Percentiles rank a stretch among this genome's conserved stretches.
Conservation (phyloP, 2,113 vertebrate species). For the Speoplatyrhinus poulsoni region DNA sequence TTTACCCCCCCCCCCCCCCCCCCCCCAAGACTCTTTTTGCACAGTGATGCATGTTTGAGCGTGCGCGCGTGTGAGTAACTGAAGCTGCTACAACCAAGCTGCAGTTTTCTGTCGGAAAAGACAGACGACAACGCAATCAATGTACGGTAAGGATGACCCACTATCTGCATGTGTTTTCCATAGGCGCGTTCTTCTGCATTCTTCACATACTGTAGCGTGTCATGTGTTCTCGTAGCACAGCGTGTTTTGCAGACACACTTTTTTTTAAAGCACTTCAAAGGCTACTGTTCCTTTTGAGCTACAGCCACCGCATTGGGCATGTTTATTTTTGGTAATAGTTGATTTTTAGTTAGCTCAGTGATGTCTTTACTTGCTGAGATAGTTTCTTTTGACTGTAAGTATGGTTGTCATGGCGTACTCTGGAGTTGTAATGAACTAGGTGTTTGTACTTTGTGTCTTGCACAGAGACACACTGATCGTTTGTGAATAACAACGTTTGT, state of each 20-base stretch:
- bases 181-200: constrained; percentile 60
- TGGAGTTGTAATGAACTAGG: neutral
- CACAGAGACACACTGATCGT: neutral
- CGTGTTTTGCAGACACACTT: constrained; percentile 11
- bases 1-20: no score
- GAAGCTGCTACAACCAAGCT: constrained; percentile 50
- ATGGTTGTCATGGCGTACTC: neutral
- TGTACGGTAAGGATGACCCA: constrained; percentile 70
- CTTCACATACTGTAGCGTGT: constrained; percentile 28
- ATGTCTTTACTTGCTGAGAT: neutral
- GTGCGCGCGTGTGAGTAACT: constrained; percentile 36
- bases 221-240: constrained; percentile 12
- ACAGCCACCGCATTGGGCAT: constrained; percentile 36
- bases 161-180: neutral
- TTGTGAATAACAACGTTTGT: neutral
- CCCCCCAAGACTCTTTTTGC: constrained; percentile 33
- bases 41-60: constrained; percentile 30
- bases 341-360: neutral
- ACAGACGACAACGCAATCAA: constrained; percentile 53
- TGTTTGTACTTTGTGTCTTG: neutral
- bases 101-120: constrained; percentile 33
- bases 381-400: constrained; percentile 1
- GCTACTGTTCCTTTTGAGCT: constrained; percentile 23
- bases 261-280: constrained; percentile 24
- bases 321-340: constrained; percentile 60